Evolutionary conservation across 2,888 invertebrate species (phyloP).

Genomic region (Hylaea fasciaria): DNA sequence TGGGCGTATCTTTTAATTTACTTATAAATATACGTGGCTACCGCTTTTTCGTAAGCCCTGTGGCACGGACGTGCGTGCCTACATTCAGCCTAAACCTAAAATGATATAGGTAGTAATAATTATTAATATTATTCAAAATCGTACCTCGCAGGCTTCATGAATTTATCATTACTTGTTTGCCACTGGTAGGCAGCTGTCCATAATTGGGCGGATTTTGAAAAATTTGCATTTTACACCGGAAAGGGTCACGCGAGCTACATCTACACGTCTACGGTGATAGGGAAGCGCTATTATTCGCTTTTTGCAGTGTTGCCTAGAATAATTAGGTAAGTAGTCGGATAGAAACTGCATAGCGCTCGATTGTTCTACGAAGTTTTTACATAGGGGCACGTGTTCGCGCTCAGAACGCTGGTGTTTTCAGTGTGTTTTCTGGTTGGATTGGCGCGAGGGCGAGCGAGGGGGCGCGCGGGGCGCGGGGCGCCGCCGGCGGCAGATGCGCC

Average conservation of each 20-base stretch:
- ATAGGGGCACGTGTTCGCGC: constrained; percentile 78
- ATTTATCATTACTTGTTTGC: constrained; percentile 54
- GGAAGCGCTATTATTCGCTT: too few relatives aligned
- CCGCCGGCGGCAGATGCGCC: constrained; percentile 77
- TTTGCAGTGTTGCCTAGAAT: too few relatives aligned
- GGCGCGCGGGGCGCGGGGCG: constrained; percentile 53
- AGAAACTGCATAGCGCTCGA: constrained; percentile 62
- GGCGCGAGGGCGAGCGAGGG: constrained; percentile 52
- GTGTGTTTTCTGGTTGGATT: constrained; percentile 79
- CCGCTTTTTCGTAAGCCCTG: constrained; percentile 11
- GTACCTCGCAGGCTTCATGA: constrained; percentile 53
- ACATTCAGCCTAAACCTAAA: constrained; percentile 16
- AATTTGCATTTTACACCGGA: constrained; percentile 61
- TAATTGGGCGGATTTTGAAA: constrained; percentile 66
- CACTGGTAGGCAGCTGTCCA: constrained; percentile 61
- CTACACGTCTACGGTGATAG: too few relatives aligned
- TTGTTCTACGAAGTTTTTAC: constrained; percentile 71
- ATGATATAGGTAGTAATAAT: too few relatives aligned
- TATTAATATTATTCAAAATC: constrained; percentile 43
- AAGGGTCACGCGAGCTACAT: constrained; percentile 33
- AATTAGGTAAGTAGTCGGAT: constrained; percentile 36
- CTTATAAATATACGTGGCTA: too few relatives aligned
- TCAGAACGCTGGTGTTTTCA: constrained; percentile 76
- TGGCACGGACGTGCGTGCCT: constrained; percentile 21
- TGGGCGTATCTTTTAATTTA: too few relatives aligned